Base-by-base conservation (phyloP, 2,888 invertebrate species). In the Xestia xanthographa region DNA sequence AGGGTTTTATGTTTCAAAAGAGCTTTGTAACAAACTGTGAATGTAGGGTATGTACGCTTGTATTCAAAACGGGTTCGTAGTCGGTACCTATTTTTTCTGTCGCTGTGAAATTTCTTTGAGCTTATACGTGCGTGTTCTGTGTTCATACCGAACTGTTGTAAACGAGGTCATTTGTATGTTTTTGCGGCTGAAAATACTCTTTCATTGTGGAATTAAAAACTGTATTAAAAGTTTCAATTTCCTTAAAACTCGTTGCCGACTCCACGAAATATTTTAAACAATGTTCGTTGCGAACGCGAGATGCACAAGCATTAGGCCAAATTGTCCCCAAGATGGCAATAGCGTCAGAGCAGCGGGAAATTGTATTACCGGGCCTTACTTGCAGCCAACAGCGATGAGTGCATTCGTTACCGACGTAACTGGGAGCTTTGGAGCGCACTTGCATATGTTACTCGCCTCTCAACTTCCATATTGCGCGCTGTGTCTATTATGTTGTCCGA, bases 281-380 rank as follows among this genome's bases (percentile, higher is more conserved):
- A 92, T 90, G 89, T 89, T 89, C 89, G 87, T 88, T 91, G 89
- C 86, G 89, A 91, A 91, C 86, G 85, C 84, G 83, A 89, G 87
- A 90, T 93, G 93, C 92, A 92, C 88, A 89, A 91, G 92, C 92
- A 95, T 95, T 94, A 94, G 91, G 87, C 91, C 86, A 94, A 95
- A 96, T 95, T 93, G 95, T 94, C 90, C 96, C 95, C 96, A 92
- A 95, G 96, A 94, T 91, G 92, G 95, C 92, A 93, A 92, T 95
- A 92, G 89, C 90, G 89, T 87, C 89, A 88, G 92, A 92, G 92
- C 90, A 92, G 89, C 91, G 91, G 92, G 91, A 95, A 96, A 96
- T 95, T 95, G 95, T 95, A 95, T 96, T 96, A 95, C 93, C 92
- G 91, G 87, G 91, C 89, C 91, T 91, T 93, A 90, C 92, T 91